Conservation (phyloP, 2,797 vertebrate species). For the Buphagus erythrorhynchus region DNA sequence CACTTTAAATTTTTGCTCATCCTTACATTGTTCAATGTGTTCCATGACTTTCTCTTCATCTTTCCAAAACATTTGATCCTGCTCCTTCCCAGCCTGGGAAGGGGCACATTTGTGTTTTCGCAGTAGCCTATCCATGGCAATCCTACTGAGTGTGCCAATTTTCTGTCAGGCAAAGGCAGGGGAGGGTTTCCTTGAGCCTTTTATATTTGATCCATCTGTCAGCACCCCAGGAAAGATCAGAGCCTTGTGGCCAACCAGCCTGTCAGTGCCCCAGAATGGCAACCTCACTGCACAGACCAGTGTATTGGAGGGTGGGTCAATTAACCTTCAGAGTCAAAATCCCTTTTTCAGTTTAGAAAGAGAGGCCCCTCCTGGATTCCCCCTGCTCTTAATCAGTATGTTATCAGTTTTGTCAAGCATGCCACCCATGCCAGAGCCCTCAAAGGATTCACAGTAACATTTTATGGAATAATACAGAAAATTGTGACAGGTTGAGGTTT, state of each 20-base stretch:
- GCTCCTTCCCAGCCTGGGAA: not conserved
- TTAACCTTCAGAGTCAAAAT: not conserved
- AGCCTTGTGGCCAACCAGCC: not conserved
- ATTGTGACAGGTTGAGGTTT: not conserved
- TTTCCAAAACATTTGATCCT: not conserved
- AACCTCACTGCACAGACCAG: not conserved
- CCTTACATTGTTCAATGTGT: not conserved
- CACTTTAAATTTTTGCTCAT: not conserved
- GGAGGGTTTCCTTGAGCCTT: not conserved
- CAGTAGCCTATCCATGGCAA: not conserved
- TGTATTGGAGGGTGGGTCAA: not conserved
- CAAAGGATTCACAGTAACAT: not conserved
- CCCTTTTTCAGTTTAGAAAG: not conserved
- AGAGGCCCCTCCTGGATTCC: not conserved
- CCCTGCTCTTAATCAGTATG: not conserved
- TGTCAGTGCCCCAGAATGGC: not conserved
- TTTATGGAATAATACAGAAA: not conserved
- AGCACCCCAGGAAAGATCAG: not conserved
- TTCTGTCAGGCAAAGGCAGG: not conserved
- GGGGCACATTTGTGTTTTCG: not conserved
- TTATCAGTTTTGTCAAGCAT: not conserved
- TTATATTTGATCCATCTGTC: not conserved
- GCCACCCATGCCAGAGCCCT: not conserved
- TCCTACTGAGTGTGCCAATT: not conserved
- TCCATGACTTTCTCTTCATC: not conserved